Conservation (phyloP, 2,797 vertebrate species). For the Austrolebias charrua region DNA sequence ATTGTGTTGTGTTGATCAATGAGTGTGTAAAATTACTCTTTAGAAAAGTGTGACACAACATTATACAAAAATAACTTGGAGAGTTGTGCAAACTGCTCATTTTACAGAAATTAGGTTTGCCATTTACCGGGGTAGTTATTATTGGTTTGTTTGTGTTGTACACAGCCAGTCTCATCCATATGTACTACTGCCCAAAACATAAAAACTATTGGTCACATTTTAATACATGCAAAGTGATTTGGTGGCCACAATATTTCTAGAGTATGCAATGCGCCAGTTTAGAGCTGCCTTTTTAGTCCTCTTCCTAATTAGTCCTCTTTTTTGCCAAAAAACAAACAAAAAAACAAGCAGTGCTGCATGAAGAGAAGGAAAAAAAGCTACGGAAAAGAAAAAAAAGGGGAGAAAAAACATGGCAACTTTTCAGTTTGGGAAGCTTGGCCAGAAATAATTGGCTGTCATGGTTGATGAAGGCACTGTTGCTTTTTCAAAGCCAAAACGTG, state of each 20-base stretch:
- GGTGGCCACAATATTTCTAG: conserved; percentile 50
- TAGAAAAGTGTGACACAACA: conserved; percentile 18
- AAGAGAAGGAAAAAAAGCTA: conserved; percentile 46
- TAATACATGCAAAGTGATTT: conserved; percentile 24
- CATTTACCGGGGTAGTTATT: conserved; percentile 22
- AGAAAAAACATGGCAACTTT: conserved; percentile 58
- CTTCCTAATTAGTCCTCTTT: conserved; percentile 66
- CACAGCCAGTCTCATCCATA: conserved; percentile 13
- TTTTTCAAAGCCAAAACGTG: conserved; percentile 61
- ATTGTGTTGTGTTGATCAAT: conserved; percentile 40
- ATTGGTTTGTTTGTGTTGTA: conserved; percentile 20
- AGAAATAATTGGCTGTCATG: conserved; percentile 81
- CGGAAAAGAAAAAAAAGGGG: conserved; percentile 25
- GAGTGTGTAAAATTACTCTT: conserved; percentile 41
- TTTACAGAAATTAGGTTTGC: conserved; percentile 22
- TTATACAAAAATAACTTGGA: not conserved
- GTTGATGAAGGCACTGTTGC: conserved; percentile 63
- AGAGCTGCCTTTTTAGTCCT: conserved; percentile 42
- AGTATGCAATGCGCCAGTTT: conserved; percentile 34
- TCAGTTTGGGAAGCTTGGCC: conserved; percentile 74
- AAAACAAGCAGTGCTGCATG: conserved; percentile 54
- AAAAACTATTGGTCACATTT: conserved; percentile 9
- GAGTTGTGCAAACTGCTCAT: conserved; percentile 11
- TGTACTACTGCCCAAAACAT: conserved; percentile 19
- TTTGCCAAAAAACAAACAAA: conserved; percentile 55